Conservation (phyloP, 2,888 invertebrate species). For the Harmothoe impar region DNA sequence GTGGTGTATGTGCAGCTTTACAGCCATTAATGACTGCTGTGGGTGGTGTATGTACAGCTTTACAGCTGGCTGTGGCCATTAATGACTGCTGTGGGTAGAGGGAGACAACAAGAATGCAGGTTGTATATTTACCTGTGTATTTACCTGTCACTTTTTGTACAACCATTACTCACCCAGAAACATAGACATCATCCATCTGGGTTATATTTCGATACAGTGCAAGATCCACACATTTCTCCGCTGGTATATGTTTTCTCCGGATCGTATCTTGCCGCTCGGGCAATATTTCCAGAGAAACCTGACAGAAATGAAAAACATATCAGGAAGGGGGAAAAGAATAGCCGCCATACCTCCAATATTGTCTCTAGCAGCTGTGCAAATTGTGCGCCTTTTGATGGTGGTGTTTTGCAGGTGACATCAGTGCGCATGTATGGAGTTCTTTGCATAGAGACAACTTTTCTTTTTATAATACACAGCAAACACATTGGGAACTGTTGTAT, state of each 20-base stretch:
- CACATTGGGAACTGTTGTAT: too few relatives aligned
- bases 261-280: not conserved
- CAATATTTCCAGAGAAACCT: constrained; percentile 13
- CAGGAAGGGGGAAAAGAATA: not conserved
- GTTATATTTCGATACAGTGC: constrained; percentile 9
- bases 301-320: not conserved
- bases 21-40: too few relatives aligned
- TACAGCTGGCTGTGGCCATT: not conserved
- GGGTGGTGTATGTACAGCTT: too few relatives aligned
- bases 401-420: not conserved
- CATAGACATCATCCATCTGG: not conserved
- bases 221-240: constrained; percentile 8
- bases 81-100: not conserved
- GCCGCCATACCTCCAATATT: constrained; percentile 20
- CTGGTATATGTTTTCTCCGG: not conserved
- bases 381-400: not conserved
- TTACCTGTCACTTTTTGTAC: not conserved
- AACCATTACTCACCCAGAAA: not conserved
- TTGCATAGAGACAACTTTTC: too few relatives aligned
- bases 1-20: too few relatives aligned
- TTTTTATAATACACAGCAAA: too few relatives aligned
- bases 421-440: too few relatives aligned
- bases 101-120: not conserved
- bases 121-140: not conserved
- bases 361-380: not conserved